Evolutionary conservation across 2,888 invertebrate genomes (phyloP).

Genomic region (Sericinus montela): DNA sequence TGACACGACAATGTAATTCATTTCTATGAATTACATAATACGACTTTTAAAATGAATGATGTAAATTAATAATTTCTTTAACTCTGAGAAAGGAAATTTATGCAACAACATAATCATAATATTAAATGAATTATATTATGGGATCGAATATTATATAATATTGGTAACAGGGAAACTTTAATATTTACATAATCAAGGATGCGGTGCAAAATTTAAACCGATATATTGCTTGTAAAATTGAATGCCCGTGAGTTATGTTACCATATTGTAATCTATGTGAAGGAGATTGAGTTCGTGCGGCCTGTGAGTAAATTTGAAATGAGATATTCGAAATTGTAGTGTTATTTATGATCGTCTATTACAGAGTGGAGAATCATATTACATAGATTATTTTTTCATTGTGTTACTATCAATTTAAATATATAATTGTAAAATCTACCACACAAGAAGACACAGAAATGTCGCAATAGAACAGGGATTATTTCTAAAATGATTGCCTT

Average conservation of each 20-base stretch:
- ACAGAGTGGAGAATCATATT: too few relatives aligned
- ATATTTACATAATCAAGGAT: slow-evolving; percentile 3
- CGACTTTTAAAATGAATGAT: too few relatives aligned
- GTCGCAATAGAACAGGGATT: too few relatives aligned
- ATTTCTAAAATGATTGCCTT: too few relatives aligned
- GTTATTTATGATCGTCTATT: too few relatives aligned
- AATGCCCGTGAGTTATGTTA: slow-evolving; percentile 8
- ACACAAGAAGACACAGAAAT: too few relatives aligned
- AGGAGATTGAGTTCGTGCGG: slow-evolving; percentile 3
- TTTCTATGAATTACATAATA: neutral
- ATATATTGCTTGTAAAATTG: slow-evolving; percentile 6
- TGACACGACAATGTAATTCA: too few relatives aligned
- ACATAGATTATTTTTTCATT: too few relatives aligned
- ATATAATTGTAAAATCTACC: too few relatives aligned
- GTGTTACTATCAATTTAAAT: too few relatives aligned
- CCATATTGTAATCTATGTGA: slow-evolving; percentile 4
- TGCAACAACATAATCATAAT: slow-evolving; percentile 6
- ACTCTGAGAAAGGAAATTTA: neutral
- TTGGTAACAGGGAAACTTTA: neutral
- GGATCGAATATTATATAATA: slow-evolving; percentile 4
- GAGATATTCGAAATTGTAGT: neutral
- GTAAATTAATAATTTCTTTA: too few relatives aligned
- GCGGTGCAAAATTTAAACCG: slow-evolving; percentile 1
- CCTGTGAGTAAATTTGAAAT: neutral
- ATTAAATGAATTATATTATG: neutral